phyloP scores from a whole-genome alignment of 2,113 vertebrate genomes.

The Sisor rabdophorus region DNA sequence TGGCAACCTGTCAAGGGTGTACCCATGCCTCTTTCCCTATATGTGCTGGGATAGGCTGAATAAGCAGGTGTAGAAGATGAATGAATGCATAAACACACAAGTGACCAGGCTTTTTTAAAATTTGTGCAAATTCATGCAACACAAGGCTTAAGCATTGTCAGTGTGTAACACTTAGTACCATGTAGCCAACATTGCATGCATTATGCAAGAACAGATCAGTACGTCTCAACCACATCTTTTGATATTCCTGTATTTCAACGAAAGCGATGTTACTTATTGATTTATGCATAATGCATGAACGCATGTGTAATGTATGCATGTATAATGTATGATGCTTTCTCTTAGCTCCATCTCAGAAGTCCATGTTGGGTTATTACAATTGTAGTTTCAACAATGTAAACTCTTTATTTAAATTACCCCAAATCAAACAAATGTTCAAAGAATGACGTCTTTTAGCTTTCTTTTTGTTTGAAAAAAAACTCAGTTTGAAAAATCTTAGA shows the following conservation, averaged over 20 bases:
- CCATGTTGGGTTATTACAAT: background rate
- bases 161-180: background rate
- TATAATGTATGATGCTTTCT: slow-evolving; percentile 18
- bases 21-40: no score
- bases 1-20: no score
- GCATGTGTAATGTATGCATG: slow-evolving; percentile 24
- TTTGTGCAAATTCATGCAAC: slow-evolving; percentile 70
- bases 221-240: slow-evolving; percentile 4
- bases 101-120: slow-evolving; percentile 51
- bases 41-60: no score
- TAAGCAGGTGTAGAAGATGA: no score
- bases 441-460: background rate
- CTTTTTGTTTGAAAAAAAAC: background rate
- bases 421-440: background rate
- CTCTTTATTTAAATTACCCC: background rate
- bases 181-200: background rate
- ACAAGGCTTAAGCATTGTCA: no score
- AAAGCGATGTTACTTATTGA: background rate
- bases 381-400: background rate
- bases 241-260: slow-evolving; percentile 1
- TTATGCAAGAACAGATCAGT: background rate
- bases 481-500: slow-evolving; percentile 4
- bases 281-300: slow-evolving; percentile 17
- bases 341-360: background rate
- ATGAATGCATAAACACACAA: no score